Evolutionary conservation across 2,888 invertebrate genomes (phyloP), one percentile per base, ranked within the genome.

Genomic region (Cephus spinipes): DNA sequence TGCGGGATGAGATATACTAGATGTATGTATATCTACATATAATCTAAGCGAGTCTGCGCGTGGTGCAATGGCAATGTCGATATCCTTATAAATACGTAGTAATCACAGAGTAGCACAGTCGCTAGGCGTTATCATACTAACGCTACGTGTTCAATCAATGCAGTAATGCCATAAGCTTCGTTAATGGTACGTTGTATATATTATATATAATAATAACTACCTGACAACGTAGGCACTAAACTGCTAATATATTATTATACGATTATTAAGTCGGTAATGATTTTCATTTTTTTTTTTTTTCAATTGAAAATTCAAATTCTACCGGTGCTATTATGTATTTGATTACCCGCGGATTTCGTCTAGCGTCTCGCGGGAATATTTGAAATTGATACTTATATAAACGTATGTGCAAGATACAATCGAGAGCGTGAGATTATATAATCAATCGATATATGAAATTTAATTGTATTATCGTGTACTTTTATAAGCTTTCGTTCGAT

Each of bases 21-120:
- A 9, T 23, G 9, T 23, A 55, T 2, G 23, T 23, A 55, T 55
- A 55, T 55, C 55, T 55, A 55, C 23, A 9, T 55, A 23, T 55
- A 55, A 55, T 55, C 30, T 31, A 34, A n/a, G 33, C 73, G 40
- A 76, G 33, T 76, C 30, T 40, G 31, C 33, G 23, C 0, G 35
- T 35, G 32, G 74, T 36, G 74, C 74, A 23, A 35, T 31, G 23
- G 9, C 23, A 23, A 55, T 23, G 9, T 55, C 55, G 55, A 32
- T 74, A 74, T 35, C 36, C 33, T 36, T 75, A 75, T n/a, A 68
- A 75, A 15, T 77, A 76, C 69, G 15, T 69, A 35, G 83, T 81
- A 86, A 87, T 87, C 87, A 86, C 87, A 87, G 87, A 85, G 81
- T 86, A 86, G 87, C 86, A 85, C 84, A 86, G 84, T 85, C 81